Percentiles rank a stretch among this genome's conserved stretches.
phyloP scores from a whole-genome alignment of 2,797 vertebrate species.

The Darevskia mixta region DNA sequence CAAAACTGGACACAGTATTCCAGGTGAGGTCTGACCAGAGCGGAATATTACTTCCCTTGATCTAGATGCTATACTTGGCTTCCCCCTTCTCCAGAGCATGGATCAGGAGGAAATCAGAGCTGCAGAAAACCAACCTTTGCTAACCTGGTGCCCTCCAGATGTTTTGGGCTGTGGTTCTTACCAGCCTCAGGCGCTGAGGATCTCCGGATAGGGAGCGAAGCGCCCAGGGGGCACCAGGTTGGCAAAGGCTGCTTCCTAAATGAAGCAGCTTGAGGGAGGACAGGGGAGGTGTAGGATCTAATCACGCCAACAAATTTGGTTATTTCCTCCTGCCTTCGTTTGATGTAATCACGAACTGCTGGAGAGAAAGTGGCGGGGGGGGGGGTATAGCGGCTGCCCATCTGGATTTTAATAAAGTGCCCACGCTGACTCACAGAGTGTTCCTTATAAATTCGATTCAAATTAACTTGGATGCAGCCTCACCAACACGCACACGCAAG shows the following conservation, averaged over 20 bases:
- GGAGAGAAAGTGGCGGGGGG: not conserved
- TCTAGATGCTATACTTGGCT: no score
- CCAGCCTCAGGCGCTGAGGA: no score
- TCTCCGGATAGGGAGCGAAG: no score
- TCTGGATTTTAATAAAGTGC: not conserved
- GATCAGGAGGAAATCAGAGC: not conserved
- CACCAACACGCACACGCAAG: not conserved
- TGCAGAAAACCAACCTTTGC: not conserved
- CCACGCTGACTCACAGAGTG: not conserved
- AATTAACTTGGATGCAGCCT: not conserved
- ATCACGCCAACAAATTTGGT: accelerated
- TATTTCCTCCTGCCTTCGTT: not conserved
- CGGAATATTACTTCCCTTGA: no score
- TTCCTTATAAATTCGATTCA: not conserved
- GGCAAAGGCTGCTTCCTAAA: no score
- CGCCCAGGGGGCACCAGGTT: no score
- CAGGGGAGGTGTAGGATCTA: not conserved
- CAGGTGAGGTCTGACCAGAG: no score
- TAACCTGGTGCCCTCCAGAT: no score
- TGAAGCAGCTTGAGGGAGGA: no score
- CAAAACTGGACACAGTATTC: no score
- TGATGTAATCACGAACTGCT: not conserved
- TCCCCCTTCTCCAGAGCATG: not conserved
- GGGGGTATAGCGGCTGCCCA: not conserved
- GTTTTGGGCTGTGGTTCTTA: no score